Base-by-base conservation (phyloP, 2,888 invertebrate species). In the Pegoplata infirma region DNA sequence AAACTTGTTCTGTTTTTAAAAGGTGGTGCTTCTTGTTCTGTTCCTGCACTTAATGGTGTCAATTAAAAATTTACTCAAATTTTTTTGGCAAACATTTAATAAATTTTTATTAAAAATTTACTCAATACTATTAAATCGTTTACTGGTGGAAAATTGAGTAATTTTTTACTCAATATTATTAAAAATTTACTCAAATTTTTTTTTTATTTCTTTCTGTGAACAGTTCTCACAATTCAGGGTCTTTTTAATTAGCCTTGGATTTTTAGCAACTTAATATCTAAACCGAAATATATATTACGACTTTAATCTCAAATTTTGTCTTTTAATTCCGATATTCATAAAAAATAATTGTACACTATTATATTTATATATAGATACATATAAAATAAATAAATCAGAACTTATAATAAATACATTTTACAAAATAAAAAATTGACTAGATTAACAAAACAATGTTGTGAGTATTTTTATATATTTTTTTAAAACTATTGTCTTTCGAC, bases 401-500 rank as follows among this genome's bases (percentile, higher is more conserved):
- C 59, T 71, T 56, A 40, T 63, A 63, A n/a, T 73, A 68, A 58
- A 46, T 67, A 46, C 19, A 75, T 36, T 55, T 40, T 61, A 25
- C 25, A 53, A 76, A 64, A 75, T 63, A 63, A 74, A 47, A 63
- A 64, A 73, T 77, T 78, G 73, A 73, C 77, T 78, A 78, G 77
- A 78, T 53, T 69, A 68, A 68, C 63, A 36, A 64, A 73, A 77
- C 68, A 77, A 49, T 63, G 56, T 63, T 51, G 58, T 51, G 21
- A 75, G 49, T 64, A 47, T 58, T 49, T n/a, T 44, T 56, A 7
- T 40, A 40, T 44, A 63, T 56, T 49, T 8, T 23, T 36, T 66
- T 59, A 32, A 44, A 67, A 36, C 49, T 63, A 72, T 68, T 77
- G 67, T 63, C 49, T 63, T 47, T 14, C 8, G 49, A 58, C 58